These are phyloP conservation scores for Drosophila anomalata DNA, from an alignment of 2,888 invertebrate genomes.

Conservation along the genomic window DNA sequence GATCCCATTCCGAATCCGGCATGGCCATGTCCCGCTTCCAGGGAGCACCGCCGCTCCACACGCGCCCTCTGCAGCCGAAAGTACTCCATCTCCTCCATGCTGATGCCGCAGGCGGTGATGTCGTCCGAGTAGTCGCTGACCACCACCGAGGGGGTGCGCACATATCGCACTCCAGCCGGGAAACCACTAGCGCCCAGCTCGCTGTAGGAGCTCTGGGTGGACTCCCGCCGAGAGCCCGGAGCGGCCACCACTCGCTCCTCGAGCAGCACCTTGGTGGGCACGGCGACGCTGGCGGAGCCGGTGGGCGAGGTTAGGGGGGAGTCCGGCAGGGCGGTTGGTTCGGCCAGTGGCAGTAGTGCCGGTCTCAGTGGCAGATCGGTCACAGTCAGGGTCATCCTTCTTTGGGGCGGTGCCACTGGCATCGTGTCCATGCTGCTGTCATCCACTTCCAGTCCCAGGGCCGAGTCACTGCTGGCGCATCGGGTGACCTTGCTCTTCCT, in stretches of 20 bases:
- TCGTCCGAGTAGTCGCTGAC: slow-evolving; percentile 94
- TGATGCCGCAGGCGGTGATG: slow-evolving; percentile 85
- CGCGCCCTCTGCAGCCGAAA: slow-evolving; percentile 85
- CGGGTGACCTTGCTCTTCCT: slow-evolving; percentile 81
- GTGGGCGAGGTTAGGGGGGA: slow-evolving; percentile 75
- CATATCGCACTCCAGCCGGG: slow-evolving; percentile 85
- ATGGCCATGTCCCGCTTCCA: slow-evolving; percentile 69
- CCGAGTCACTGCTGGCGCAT: slow-evolving; percentile 83
- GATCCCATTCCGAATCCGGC: slow-evolving; percentile 21
- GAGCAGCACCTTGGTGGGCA: slow-evolving; percentile 85
- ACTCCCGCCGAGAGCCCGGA: slow-evolving; percentile 84
- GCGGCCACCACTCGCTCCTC: slow-evolving; percentile 86
- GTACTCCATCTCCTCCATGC: slow-evolving; percentile 86
- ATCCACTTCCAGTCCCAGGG: slow-evolving; percentile 82
- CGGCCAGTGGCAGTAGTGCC: slow-evolving; percentile 82
- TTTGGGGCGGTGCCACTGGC: slow-evolving; percentile 47
- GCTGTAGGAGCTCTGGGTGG: slow-evolving; percentile 83
- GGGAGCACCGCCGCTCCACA: slow-evolving; percentile 80
- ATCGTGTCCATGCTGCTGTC: slow-evolving; percentile 61
- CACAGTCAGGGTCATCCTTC: slow-evolving; percentile 83
- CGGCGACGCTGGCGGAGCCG: slow-evolving; percentile 30
- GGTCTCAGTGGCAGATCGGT: slow-evolving; percentile 83
- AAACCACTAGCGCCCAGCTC: slow-evolving; percentile 84
- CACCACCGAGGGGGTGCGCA: slow-evolving; percentile 93
- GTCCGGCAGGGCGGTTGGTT: slow-evolving; percentile 82